These are phyloP conservation scores for Spinus pinus DNA, from an alignment of 2,797 vertebrate species.

Conservation along the genomic window DNA sequence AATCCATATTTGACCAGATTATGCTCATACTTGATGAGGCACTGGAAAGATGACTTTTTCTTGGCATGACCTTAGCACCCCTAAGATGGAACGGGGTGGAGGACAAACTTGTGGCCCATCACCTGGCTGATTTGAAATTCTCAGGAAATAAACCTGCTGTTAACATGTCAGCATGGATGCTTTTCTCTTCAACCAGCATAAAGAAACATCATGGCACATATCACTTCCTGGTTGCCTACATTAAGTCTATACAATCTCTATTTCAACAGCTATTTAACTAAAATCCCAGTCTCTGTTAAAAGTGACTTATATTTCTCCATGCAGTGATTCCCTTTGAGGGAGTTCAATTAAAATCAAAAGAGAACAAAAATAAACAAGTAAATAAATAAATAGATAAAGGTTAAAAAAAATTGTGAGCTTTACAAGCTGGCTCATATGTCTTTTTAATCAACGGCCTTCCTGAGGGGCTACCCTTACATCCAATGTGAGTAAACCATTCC, in stretches of 20 bases:
- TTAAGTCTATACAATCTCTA: not conserved
- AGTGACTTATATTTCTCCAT: not conserved
- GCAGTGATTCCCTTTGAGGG: not conserved
- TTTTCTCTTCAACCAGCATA: not conserved
- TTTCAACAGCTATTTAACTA: not conserved
- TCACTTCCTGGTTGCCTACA: not conserved
- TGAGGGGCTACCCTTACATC: not conserved
- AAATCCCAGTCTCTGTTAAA: not conserved
- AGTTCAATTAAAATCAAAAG: not conserved
- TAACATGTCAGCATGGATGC: not conserved
- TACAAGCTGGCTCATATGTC: not conserved
- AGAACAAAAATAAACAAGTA: not conserved
- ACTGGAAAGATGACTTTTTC: not conserved
- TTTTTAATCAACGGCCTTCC: not conserved
- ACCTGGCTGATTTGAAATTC: not conserved
- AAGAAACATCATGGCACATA: not conserved
- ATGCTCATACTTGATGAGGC: not conserved
- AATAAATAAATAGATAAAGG: not conserved
- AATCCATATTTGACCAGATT: not conserved
- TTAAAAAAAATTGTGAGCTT: accelerated
- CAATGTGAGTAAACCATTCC: not conserved
- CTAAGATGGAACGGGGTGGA: not conserved
- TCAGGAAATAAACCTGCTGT: not conserved
- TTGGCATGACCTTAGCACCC: not conserved
- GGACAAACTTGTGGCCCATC: not conserved